Evolutionary conservation across 2,888 invertebrate species (phyloP), one percentile per base, ranked within the genome.

Genomic region (Corythucha ciliata): DNA sequence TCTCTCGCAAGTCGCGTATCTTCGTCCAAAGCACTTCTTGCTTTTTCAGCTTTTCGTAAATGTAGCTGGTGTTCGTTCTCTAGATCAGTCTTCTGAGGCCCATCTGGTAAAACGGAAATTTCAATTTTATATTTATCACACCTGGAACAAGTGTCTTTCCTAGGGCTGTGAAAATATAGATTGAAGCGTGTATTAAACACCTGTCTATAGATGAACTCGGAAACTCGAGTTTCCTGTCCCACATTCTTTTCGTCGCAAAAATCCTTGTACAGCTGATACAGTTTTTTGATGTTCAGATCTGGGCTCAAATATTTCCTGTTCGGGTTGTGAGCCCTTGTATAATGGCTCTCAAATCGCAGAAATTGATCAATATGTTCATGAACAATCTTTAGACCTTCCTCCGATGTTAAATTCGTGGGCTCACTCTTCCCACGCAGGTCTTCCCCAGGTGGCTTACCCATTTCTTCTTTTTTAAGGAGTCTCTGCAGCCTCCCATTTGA

Each of bases 261-360:
- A 36, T 27, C 45, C 37, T 47, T 22, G 26, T 56, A 56, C 40
- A 56, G 40, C 29, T 29, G 33, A 45, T 36, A 56, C 56, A 56
- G 50, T 41, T 40, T 53, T 24, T 40, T 48, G 12, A 54, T 21
- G 41, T 48, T 54, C 25, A 57, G 44, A 54, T 52, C 37, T 14
- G 37, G 45, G 29, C 34, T 20, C 25, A 54, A 33, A 36, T 54
- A 54, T 33, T 32, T 48, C 33, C 49, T 54, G 41, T 52, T 48
- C 21, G 54, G 52, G 33, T 57, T 57, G 29, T 57, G 49, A 25
- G 48, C 20, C 37, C 54, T 49, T 10, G 52, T 55, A 39, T 57
- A 57, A 44, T 54, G 55, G 21, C 42, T 49, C 41, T 54, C 37
- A 42, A 50, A 53, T n/a, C 39, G 39, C 40, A 54, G 52, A 37